phyloP scores from a whole-genome alignment of 2,113 vertebrate species.

The Trinectes maculatus region DNA sequence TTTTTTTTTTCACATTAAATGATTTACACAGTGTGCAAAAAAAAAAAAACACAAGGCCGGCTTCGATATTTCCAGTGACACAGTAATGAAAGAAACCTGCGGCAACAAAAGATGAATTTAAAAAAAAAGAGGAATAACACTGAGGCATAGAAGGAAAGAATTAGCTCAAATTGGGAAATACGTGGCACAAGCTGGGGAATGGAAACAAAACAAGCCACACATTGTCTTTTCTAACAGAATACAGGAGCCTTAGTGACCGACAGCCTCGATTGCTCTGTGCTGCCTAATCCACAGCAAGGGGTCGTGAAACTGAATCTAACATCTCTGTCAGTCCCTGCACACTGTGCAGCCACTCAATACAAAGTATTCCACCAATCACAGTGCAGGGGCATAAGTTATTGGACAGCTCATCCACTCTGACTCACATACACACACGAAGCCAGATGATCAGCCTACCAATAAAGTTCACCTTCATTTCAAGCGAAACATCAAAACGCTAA shows the following conservation, averaged over 20 bases:
- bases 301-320: slow-evolving; percentile 63
- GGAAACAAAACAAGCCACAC: background rate
- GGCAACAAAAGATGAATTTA: background rate
- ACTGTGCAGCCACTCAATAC: slow-evolving; percentile 29
- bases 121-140: slow-evolving; percentile 7
- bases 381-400: slow-evolving; percentile 1
- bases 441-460: background rate
- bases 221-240: background rate
- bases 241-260: slow-evolving; percentile 38
- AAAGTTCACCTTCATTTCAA: slow-evolving; percentile 10
- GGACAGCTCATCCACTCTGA: background rate
- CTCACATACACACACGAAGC: background rate
- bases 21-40: slow-evolving; percentile 1
- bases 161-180: slow-evolving; percentile 13
- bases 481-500: slow-evolving; percentile 45
- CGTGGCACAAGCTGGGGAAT: background rate
- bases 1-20: slow-evolving; percentile 17
- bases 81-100: slow-evolving; percentile 19
- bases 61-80: slow-evolving; percentile 27
- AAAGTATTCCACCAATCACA: slow-evolving; percentile 27
- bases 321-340: slow-evolving; percentile 26
- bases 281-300: slow-evolving; percentile 32
- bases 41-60: slow-evolving; percentile 14
- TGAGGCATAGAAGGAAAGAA: background rate
- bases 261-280: slow-evolving; percentile 59